phyloP scores from a whole-genome alignment of 30 jellyfish, hydroid and myxozoan genomes.

The Pelagia noctiluca region DNA sequence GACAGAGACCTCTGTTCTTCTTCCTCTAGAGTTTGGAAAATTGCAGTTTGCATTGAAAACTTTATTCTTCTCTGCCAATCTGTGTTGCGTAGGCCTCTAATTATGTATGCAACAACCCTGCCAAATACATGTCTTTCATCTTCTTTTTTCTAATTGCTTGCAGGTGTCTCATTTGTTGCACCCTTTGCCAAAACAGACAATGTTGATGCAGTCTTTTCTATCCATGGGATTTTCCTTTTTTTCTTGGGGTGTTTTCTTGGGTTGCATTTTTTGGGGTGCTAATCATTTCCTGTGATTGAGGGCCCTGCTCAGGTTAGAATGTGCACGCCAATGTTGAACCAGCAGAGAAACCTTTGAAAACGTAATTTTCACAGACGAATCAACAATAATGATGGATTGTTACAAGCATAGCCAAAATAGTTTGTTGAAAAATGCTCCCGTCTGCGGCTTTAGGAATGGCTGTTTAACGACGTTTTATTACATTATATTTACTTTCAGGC shows the following conservation, averaged over 20 bases:
- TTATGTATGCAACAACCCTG: constrained; percentile 21
- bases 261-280: constrained; percentile 18
- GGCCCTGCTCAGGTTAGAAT: constrained; percentile 34
- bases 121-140: constrained; percentile 51
- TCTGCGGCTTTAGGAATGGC: too few species aligned
- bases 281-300: constrained; percentile 1
- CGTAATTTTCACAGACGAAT: too few species aligned
- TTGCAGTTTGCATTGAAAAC: constrained; percentile 32
- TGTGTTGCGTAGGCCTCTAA: constrained; percentile 20
- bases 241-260: constrained; percentile 18
- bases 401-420: too few species aligned
- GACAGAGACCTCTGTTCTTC: constrained; percentile 23
- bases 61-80: constrained; percentile 41
- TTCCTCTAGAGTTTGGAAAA: constrained; percentile 29
- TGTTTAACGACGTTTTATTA: too few species aligned
- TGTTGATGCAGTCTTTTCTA: constrained; percentile 37
- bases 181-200: constrained; percentile 19
- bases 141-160: constrained; percentile 27
- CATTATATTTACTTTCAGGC: too few species aligned
- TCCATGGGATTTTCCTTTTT: constrained; percentile 27
- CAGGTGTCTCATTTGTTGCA: constrained; percentile 20
- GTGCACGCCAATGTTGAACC: too few species aligned
- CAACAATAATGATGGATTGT: too few species aligned
- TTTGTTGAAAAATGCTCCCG: too few species aligned
- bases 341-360: too few species aligned